These are phyloP conservation scores for Calycopis cecrops DNA, from an alignment of 1,140 invertebrate genomes.

Conservation along the genomic window DNA sequence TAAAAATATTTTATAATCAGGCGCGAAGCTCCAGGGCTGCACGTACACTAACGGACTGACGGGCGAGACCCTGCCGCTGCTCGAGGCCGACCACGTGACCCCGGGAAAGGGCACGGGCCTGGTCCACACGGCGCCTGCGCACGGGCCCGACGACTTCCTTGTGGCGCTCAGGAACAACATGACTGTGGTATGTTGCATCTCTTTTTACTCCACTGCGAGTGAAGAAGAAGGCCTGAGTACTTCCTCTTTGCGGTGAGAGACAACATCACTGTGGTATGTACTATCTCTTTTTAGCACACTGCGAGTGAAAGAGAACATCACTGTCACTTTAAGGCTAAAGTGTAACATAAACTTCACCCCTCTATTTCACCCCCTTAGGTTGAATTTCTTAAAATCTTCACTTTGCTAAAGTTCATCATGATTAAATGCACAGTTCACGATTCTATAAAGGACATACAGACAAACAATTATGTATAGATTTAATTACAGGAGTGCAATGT, in stretches of 20 bases:
- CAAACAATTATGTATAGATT: background rate
- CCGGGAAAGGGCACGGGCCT: slow-evolving; percentile 93
- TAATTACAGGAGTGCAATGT: slow-evolving; percentile 84
- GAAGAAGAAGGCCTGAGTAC: too few species aligned
- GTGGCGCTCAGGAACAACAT: slow-evolving; percentile 86
- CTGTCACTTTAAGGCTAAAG: too few species aligned
- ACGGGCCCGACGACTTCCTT: slow-evolving; percentile 96
- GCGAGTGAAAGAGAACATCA: too few species aligned
- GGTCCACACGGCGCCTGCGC: slow-evolving; percentile 97
- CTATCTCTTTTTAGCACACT: too few species aligned
- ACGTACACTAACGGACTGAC: slow-evolving; percentile 48
- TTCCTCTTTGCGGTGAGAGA: too few species aligned
- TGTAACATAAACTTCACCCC: too few species aligned
- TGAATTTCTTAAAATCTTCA: too few species aligned
- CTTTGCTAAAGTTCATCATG: too few species aligned
- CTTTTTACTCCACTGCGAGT: background rate
- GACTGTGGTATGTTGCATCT: slow-evolving; percentile 79
- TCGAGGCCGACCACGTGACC: slow-evolving; percentile 87
- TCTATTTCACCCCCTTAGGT: too few species aligned
- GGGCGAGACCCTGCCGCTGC: slow-evolving; percentile 35
- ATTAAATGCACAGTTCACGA: too few species aligned
- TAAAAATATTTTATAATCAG: slow-evolving; percentile 25
- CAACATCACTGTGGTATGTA: too few species aligned
- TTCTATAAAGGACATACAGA: too few species aligned
- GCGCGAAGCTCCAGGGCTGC: slow-evolving; percentile 32